Base-by-base conservation (phyloP, 2,888 invertebrate species). In the Carcina quercana region DNA sequence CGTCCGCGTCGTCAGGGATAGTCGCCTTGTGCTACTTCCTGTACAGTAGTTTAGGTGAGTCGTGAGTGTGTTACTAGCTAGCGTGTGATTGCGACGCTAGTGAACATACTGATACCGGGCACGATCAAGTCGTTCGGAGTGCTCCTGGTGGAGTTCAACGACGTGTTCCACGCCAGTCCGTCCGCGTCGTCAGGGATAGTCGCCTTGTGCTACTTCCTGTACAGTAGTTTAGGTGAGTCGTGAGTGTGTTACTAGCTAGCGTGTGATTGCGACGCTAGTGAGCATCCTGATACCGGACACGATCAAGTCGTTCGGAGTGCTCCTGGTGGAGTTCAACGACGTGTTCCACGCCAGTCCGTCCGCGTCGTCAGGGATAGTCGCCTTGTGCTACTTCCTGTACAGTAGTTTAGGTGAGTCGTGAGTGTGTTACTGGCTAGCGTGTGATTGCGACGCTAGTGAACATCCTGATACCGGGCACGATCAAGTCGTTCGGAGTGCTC, bases 111-210 rank as follows among this genome's bases (percentile, higher is more conserved):
- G 13, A 92, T 95, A 20, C 94, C 95, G 3, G 95, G 95, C 21
- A 94, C 93, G 1, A 91, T 95, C 28, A 95, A 95, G 67, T 94
- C 94, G 2, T 95, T 95, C 55, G 95, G 95, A 8, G 94, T 95
- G 0, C 76, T 95, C 0, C 89, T 94, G 54, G 89, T 93, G 21
- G 94, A 94, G 59, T 93, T 95, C 67, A 80, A 92, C 37, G 91
- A 92, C 47, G 91, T 91, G 12, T 95, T 94, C 60, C 65, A 92
- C 3, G 87, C 92, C 0, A 87, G 91, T 2, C 87, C 91, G 1
- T 86, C 92, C 0, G 87, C 89, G 5, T 92, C 93, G 0, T 89
- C 93, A 0, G 94, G 93, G 85, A 93, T 95, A 47, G 94, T 94
- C n/a, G 93, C 94, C 0, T 69, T 95, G 5, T 94, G 94, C 58